Percentiles rank a stretch among this genome's conserved stretches.
These are phyloP conservation scores for Aldabrachelys gigantea DNA, from an alignment of 2,113 vertebrate genomes.

Conservation along the genomic window DNA sequence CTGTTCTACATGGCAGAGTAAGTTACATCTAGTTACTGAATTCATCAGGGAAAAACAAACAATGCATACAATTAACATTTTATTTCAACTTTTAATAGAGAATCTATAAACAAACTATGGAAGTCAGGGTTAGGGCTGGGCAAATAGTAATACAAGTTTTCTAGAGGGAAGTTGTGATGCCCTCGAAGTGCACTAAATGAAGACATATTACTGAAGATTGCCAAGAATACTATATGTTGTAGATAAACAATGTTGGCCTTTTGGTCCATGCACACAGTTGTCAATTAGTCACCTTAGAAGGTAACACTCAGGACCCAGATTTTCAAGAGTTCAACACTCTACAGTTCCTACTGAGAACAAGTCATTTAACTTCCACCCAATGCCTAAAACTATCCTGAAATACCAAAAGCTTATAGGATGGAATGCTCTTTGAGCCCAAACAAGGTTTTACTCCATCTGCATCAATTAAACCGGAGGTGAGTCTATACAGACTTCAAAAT, in stretches of 20 bases:
- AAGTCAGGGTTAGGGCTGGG: background rate
- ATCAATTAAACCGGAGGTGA: background rate
- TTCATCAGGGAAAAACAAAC: too few species aligned
- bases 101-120: background rate
- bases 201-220: background rate
- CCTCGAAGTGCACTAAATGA: background rate
- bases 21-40: too few species aligned
- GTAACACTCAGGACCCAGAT: fast-evolving
- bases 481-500: background rate
- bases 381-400: background rate
- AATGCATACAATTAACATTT: too few species aligned
- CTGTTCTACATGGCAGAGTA: background rate
- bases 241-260: too few species aligned
- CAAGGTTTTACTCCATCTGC: background rate
- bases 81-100: too few species aligned
- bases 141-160: background rate
- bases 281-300: background rate
- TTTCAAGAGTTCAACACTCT: background rate
- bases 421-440: background rate
- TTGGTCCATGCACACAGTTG: too few species aligned
- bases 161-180: background rate
- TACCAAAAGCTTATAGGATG: too few species aligned
- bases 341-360: fast-evolving
- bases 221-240: too few species aligned
- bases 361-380: background rate